phyloP scores from a whole-genome alignment of 2,113 vertebrate species.

The Callaeas wilsoni region DNA sequence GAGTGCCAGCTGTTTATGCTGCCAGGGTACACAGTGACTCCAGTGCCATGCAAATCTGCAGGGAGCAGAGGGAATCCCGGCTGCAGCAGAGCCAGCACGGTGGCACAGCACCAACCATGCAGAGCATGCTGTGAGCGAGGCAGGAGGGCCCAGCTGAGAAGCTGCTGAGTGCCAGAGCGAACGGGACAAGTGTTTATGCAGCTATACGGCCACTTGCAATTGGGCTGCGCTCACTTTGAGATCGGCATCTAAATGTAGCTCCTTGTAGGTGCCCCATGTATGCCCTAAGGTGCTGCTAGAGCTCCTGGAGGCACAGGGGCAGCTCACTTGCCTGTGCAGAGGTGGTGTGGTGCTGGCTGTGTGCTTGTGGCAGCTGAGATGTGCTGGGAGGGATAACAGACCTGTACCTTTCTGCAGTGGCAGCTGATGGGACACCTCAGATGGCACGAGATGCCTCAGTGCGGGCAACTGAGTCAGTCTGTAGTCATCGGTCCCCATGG shows the following conservation, averaged over 20 bases:
- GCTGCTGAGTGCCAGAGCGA: background rate
- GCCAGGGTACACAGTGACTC: background rate
- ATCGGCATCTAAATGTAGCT: background rate
- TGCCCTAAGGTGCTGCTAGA: background rate
- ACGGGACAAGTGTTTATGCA: background rate
- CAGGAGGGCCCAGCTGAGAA: background rate
- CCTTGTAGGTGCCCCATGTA: background rate
- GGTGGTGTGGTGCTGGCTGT: background rate
- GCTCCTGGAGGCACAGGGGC: background rate
- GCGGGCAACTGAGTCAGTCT: background rate
- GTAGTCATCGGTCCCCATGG: background rate
- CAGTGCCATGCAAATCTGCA: background rate
- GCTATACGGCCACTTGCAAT: background rate
- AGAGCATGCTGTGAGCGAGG: rapidly evolving
- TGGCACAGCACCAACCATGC: background rate
- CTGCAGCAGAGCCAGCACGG: background rate
- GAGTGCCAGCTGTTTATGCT: background rate
- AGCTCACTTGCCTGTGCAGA: rapidly evolving
- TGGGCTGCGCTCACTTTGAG: background rate
- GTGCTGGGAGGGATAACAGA: background rate
- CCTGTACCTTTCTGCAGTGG: background rate
- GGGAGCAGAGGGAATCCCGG: background rate
- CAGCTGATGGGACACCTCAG: background rate
- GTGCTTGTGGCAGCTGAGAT: background rate
- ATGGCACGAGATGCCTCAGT: background rate